A percentile compares a stretch with the other conserved stretches of the same genome.
phyloP scores from a whole-genome alignment of 1,140 invertebrate genomes.

The Lepidostoma basale region DNA sequence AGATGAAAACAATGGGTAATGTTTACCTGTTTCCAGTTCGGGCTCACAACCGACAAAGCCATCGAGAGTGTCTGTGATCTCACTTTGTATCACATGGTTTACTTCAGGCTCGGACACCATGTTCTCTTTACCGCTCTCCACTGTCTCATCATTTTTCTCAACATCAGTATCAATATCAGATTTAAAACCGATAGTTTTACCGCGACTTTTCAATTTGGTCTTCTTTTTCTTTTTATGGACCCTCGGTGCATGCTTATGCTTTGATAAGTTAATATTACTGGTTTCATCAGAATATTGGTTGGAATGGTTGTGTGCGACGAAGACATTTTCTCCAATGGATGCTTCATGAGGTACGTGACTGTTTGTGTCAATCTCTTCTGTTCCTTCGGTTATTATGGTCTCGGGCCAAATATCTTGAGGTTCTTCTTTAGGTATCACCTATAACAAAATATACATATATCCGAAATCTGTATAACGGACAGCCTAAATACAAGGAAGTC shows the following conservation, averaged over 20 bases:
- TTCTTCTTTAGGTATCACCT: slow-evolving; percentile 48
- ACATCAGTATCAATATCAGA: background rate
- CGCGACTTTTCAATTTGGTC: slow-evolving; percentile 36
- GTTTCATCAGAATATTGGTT: background rate
- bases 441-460: slow-evolving; percentile 47
- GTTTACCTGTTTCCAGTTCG: slow-evolving; percentile 9
- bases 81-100: background rate
- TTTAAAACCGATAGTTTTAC: background rate
- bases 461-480: too few species aligned
- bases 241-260: background rate
- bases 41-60: slow-evolving; percentile 18
- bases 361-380: background rate
- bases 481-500: too few species aligned
- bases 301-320: background rate
- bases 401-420: slow-evolving; percentile 19
- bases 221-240: slow-evolving; percentile 41
- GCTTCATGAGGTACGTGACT: background rate
- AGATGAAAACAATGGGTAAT: background rate
- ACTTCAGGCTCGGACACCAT: slow-evolving; percentile 12
- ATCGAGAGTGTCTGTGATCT: slow-evolving; percentile 12
- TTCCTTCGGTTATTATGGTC: background rate
- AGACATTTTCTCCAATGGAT: background rate
- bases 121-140: slow-evolving; percentile 24
- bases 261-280: background rate
- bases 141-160: slow-evolving; percentile 3